These are phyloP conservation scores for Ispidina picta DNA, from an alignment of 2,797 vertebrate genomes.

Conservation along the genomic window DNA sequence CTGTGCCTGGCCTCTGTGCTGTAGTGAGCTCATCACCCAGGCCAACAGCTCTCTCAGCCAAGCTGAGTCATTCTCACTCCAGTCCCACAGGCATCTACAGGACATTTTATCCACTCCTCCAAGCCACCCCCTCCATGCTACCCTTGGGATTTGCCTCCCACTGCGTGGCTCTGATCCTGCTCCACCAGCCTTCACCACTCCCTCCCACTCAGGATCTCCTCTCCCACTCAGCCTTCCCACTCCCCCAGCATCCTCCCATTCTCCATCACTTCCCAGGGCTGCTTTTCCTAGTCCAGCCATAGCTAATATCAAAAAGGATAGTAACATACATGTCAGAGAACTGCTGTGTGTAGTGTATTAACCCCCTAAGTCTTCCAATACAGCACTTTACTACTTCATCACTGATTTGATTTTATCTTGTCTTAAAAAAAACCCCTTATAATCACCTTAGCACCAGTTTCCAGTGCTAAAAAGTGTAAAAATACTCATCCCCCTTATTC, in stretches of 20 bases:
- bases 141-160: slow-evolving; percentile 26
- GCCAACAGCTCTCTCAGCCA: background rate
- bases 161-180: background rate
- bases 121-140: background rate
- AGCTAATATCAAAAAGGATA: background rate
- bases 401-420: background rate
- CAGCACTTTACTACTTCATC: background rate
- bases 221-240: background rate
- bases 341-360: background rate
- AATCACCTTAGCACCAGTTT: background rate
- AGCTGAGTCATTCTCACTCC: slow-evolving; percentile 32
- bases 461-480: background rate
- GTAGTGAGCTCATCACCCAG: background rate
- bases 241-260: background rate
- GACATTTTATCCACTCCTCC: background rate
- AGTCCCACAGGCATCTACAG: background rate
- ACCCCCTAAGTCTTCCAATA: background rate
- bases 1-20: background rate
- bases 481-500: background rate
- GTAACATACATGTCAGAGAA: slow-evolving; percentile 14
- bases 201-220: background rate
- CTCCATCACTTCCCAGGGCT: background rate
- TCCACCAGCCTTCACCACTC: background rate
- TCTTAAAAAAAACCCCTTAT: background rate
- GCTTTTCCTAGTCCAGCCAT: slow-evolving; percentile 9